phyloP scores from a whole-genome alignment of 2,888 invertebrate species.

The Eupelmus urozonus region DNA sequence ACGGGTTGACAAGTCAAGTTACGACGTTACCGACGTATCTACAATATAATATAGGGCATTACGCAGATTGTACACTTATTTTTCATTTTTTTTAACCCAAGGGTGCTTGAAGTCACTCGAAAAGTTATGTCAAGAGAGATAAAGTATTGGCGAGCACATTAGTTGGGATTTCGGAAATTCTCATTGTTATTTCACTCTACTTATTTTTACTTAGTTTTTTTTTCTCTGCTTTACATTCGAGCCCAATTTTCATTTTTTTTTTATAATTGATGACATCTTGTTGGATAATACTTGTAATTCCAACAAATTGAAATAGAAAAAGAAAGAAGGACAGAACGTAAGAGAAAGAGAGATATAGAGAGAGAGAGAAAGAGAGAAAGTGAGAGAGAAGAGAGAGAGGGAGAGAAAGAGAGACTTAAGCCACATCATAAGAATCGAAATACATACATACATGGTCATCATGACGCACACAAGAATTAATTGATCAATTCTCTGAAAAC shows the following conservation, averaged over 20 bases:
- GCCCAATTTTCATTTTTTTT: slow-evolving; percentile 12
- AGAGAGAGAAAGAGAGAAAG: slow-evolving; percentile 6
- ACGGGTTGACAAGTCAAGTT: slow-evolving; percentile 59
- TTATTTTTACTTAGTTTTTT: slow-evolving; percentile 65
- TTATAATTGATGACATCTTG: slow-evolving; percentile 23
- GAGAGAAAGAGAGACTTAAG: slow-evolving; percentile 21
- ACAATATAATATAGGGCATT: slow-evolving; percentile 64
- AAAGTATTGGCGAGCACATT: slow-evolving; percentile 61
- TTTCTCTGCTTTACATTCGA: slow-evolving; percentile 62
- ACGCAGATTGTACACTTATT: slow-evolving; percentile 63
- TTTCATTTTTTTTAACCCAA: slow-evolving; percentile 50
- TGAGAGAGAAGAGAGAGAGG: slow-evolving; percentile 2
- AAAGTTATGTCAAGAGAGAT: slow-evolving; percentile 64
- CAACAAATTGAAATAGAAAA: slow-evolving; percentile 33
- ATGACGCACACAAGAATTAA: slow-evolving; percentile 13
- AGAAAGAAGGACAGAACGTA: slow-evolving; percentile 15
- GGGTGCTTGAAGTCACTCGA: slow-evolving; percentile 65
- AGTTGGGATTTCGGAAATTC: slow-evolving; percentile 46
- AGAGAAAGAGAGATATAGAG: slow-evolving; percentile 27
- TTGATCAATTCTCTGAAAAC: slow-evolving; percentile 48
- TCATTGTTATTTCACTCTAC: slow-evolving; percentile 60
- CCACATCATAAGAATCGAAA: slow-evolving; percentile 38
- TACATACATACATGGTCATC: slow-evolving; percentile 39
- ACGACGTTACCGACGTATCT: slow-evolving; percentile 55
- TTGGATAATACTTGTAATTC: slow-evolving; percentile 25